Evolutionary conservation across 1,140 invertebrate genomes (phyloP).

Genomic region (Schlechtendalia chinensis): DNA sequence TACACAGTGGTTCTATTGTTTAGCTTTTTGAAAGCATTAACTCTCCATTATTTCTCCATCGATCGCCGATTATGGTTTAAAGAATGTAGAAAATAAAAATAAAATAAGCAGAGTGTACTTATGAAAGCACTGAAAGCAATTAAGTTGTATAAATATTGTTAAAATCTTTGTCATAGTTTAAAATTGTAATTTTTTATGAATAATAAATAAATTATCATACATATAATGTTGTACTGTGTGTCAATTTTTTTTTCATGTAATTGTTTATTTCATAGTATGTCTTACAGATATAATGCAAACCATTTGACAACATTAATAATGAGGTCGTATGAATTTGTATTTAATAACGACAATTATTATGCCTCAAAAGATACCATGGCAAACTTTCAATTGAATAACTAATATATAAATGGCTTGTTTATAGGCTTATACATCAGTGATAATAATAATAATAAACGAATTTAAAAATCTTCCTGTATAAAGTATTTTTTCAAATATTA

Average conservation of each 20-base stretch:
- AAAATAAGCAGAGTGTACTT: not conserved
- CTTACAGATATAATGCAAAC: not conserved
- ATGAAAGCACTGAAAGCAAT: conserved; percentile 8
- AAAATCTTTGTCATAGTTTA: conserved; percentile 2
- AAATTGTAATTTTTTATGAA: not conserved
- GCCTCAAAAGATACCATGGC: not conserved
- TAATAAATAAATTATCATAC: conserved; percentile 11
- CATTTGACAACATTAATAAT: not conserved
- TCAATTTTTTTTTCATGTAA: not conserved
- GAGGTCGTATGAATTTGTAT: not conserved
- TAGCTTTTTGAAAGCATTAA: conserved; percentile 4
- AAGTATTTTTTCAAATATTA: too few species aligned
- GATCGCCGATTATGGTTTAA: not conserved
- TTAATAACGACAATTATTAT: not conserved
- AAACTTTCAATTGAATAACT: not conserved
- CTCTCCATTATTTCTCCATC: conserved; percentile 13
- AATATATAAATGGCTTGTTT: not conserved
- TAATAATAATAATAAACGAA: too few species aligned
- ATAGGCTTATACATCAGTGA: too few species aligned
- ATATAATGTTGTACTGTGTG: too few species aligned
- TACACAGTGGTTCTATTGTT: conserved; percentile 42
- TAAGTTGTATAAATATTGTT: conserved; percentile 38
- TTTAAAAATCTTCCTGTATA: too few species aligned
- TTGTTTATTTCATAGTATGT: not conserved
- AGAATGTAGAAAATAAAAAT: not conserved